Conservation (phyloP, 2,888 invertebrate species). For the Cataglyphis albicans region DNA sequence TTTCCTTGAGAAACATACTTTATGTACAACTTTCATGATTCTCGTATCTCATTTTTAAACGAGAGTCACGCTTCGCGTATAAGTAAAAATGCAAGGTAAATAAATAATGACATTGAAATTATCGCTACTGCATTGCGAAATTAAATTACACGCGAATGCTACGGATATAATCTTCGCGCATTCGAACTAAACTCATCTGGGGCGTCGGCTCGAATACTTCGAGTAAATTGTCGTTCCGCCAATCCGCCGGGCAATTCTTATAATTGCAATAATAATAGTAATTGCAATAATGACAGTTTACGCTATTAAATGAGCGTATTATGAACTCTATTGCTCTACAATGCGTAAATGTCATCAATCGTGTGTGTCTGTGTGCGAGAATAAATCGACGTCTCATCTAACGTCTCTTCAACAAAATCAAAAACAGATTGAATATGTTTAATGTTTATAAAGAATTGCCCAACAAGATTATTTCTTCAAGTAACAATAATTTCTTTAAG, state of each 20-base stretch:
- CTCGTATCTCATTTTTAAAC: background rate
- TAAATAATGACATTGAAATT: conserved; percentile 7
- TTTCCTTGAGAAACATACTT: background rate
- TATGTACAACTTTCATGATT: background rate
- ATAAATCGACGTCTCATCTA: conserved; percentile 26
- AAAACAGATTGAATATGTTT: background rate
- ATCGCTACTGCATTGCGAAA: conserved; percentile 1
- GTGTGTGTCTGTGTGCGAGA: background rate
- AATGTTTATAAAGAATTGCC: background rate
- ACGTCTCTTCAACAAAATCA: background rate
- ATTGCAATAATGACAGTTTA: conserved; percentile 74
- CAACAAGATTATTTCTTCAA: background rate
- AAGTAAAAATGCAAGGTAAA: background rate
- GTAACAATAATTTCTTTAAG: background rate
- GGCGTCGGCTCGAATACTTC: conserved; percentile 33
- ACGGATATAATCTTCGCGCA: conserved; percentile 57
- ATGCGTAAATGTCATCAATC: conserved; percentile 61
- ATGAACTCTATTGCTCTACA: conserved; percentile 68
- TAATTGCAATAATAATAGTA: conserved; percentile 81
- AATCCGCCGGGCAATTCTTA: conserved; percentile 77
- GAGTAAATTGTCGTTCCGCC: conserved; percentile 56
- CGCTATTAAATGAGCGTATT: conserved; percentile 64
- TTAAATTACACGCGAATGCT: conserved; percentile 27
- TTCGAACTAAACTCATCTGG: conserved; percentile 37
- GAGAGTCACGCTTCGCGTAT: background rate